Evolutionary conservation across 2,113 vertebrate genomes (phyloP).

Genomic region (Toxostoma redivivum): DNA sequence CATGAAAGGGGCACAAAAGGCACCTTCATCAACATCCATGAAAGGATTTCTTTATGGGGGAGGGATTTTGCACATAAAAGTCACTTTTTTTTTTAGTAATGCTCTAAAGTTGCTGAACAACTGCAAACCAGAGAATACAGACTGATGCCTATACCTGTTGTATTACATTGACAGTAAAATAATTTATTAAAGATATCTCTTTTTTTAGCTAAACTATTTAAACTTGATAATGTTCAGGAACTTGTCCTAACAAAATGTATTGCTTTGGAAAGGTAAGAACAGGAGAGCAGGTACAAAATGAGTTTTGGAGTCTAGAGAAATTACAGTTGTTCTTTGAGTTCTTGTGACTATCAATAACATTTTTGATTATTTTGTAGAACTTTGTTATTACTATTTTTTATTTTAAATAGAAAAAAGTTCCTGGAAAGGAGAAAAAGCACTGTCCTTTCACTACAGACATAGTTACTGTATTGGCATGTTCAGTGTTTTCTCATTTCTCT

Average conservation of each 20-base stretch:
- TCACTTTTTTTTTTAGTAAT: not conserved
- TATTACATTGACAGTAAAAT: not conserved
- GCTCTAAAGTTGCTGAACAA: not conserved
- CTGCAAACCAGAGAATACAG: not conserved
- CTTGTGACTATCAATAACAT: not conserved
- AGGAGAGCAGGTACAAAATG: not conserved
- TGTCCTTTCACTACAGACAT: not conserved
- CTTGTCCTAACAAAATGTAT: not conserved
- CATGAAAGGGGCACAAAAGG: not conserved
- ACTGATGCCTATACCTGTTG: not conserved
- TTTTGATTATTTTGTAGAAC: not conserved
- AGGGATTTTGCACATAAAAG: not conserved
- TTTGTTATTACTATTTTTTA: not conserved
- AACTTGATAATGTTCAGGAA: not conserved
- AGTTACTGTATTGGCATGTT: not conserved
- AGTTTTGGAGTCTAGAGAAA: not conserved
- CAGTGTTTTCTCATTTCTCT: not conserved
- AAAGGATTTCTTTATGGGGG: not conserved
- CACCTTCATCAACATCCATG: not conserved
- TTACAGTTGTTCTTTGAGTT: not conserved
- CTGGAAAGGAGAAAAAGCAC: not conserved
- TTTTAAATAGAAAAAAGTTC: not conserved
- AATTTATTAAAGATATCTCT: not conserved
- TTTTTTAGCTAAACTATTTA: not conserved
- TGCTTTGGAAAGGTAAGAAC: not conserved